Base-by-base conservation (phyloP, 2,888 invertebrate genomes). In the Tuta absoluta region DNA sequence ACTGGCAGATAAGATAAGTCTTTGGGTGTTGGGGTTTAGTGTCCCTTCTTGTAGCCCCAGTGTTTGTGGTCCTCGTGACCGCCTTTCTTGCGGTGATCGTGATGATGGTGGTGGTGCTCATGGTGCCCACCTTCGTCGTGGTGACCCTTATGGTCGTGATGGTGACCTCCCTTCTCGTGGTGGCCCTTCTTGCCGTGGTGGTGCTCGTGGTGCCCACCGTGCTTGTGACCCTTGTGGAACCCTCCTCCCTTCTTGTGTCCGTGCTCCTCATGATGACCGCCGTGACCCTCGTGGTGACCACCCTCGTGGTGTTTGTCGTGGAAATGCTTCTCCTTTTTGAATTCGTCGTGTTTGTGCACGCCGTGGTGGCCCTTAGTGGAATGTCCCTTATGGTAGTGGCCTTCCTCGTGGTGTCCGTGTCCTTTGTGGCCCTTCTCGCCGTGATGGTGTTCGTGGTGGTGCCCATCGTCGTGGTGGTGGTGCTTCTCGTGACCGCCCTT, bases 331-430 rank as follows among this genome's bases (percentile, higher is more conserved):
- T 96, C 95, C 80, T 97, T 96, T 82, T 96, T 96, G 86, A 94
- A 96, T 86, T 97, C 97, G 83, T 97, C 96, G 71, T 95, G 89
- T 80, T 97, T 97, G 86, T 97, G 96, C 2, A 96, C 94, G 72
- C 96, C 95, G 78, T 97, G 97, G 73, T 96, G 96, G 65, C 97
- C 96, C 81, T 97, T 96, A 70, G 96, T 96, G 73, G 95, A 95
- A 85, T 97, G 96, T 0, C 96, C 96, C 78, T 97, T 97, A 70
- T 95, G 95, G 83, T 95, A 96, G 72, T 94, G 93, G 2, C 96
- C 96, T 70, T 91, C 83, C 67, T 91, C 92, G 68, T 93, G 91
- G 65, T 89, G 90, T 0, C 89, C 88, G 65, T 89, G 89, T 1
- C 94, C 94, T 71, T 94, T 94, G 74, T 94, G 93, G 0, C 94